A percentile compares a stretch with the other conserved stretches of the same genome.
These are phyloP conservation scores for Daubentonia madagascariensis DNA, from an alignment of 2,113 vertebrate species.

Conservation along the genomic window DNA sequence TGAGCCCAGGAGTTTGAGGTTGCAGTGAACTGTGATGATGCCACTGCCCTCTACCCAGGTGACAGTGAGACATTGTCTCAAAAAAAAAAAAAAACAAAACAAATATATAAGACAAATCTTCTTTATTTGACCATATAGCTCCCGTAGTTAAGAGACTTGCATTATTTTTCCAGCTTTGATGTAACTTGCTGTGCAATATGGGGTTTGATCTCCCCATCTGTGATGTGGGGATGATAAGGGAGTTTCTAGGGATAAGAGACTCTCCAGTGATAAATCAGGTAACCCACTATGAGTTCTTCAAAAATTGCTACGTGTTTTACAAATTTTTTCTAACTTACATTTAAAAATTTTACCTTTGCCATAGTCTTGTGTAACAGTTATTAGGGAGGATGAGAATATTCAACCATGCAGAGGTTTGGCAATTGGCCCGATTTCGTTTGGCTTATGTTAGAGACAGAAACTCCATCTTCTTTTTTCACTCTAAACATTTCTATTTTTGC, in stretches of 20 bases:
- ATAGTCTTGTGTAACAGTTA: neutral
- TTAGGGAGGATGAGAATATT: neutral
- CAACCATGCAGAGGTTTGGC: neutral
- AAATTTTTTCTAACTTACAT: neutral
- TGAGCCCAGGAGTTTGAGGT: too few relatives aligned
- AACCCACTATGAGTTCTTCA: neutral
- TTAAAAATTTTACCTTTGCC: neutral
- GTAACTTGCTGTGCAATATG: rapidly evolving
- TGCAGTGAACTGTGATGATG: too few relatives aligned
- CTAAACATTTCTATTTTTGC: neutral
- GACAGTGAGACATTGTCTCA: too few relatives aligned
- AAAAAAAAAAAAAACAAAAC: too few relatives aligned
- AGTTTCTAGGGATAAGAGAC: neutral
- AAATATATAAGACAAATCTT: too few relatives aligned
- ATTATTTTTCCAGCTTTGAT: neutral
- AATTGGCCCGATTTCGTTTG: neutral
- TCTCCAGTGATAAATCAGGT: neutral
- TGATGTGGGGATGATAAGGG: neutral
- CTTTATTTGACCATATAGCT: neutral
- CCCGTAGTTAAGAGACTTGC: neutral
- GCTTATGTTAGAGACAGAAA: neutral
- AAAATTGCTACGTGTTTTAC: neutral
- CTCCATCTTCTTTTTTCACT: too few relatives aligned
- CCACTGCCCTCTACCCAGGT: too few relatives aligned
- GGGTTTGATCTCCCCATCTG: neutral